Evolutionary conservation across 1,140 invertebrate species (phyloP).

Genomic region (Cephus cinctus): DNA sequence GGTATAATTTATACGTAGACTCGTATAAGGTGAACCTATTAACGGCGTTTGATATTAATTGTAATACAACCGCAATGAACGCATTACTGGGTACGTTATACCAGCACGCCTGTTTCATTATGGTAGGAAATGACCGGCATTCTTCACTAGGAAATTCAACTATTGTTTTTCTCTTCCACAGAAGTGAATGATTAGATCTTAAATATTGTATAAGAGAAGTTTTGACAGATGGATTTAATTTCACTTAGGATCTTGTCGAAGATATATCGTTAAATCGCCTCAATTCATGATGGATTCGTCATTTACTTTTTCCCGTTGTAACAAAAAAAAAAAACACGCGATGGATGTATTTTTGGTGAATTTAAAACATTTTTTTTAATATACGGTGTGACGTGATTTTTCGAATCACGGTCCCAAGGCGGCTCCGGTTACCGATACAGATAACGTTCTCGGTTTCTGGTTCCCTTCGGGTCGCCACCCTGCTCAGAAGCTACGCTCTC

Average conservation of each 20-base stretch:
- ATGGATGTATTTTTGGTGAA: no score
- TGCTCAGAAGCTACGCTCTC: no score
- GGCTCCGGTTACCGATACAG: no score
- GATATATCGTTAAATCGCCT: not conserved
- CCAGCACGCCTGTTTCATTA: slow-evolving; percentile 28
- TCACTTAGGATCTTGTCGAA: not conserved
- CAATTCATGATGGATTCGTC: not conserved
- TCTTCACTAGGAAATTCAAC: slow-evolving; percentile 27
- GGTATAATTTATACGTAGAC: no score
- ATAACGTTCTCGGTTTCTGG: no score
- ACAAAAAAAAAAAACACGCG: not conserved
- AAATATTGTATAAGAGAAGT: not conserved
- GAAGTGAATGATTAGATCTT: not conserved
- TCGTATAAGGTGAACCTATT: no score
- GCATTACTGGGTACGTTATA: slow-evolving; percentile 17
- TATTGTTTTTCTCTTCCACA: slow-evolving; percentile 25
- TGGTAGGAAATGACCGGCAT: slow-evolving; percentile 26
- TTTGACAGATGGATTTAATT: not conserved
- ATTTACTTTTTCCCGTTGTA: not conserved
- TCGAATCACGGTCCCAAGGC: no score
- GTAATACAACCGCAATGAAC: slow-evolving; percentile 17
- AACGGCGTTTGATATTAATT: slow-evolving; percentile 15
- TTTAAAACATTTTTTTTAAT: no score
- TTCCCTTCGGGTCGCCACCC: no score
- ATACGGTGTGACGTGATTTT: no score